These are phyloP conservation scores for Thymelicus sylvestris DNA, from an alignment of 2,888 invertebrate genomes.

Conservation along the genomic window DNA sequence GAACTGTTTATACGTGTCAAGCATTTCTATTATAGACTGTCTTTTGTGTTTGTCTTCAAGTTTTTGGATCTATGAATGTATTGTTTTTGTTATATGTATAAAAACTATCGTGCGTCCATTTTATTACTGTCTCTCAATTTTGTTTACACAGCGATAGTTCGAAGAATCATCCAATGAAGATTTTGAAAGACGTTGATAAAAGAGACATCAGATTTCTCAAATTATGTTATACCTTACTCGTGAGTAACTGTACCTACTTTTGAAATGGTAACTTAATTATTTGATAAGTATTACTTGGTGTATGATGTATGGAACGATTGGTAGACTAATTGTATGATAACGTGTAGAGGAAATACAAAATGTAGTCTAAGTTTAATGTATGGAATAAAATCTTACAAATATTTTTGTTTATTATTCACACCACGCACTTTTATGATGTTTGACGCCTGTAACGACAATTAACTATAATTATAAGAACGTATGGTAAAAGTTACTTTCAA, in stretches of 20 bases:
- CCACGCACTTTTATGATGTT: background rate
- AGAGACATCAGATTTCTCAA: background rate
- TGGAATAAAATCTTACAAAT: slow-evolving; percentile 9
- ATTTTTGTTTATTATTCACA: background rate
- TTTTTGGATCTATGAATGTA: background rate
- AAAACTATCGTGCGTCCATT: background rate
- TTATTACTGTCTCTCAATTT: background rate
- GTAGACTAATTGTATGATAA: slow-evolving; percentile 3
- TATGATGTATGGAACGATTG: background rate
- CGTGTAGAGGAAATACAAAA: slow-evolving; percentile 12
- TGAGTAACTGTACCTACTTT: background rate
- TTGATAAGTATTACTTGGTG: slow-evolving; percentile 12
- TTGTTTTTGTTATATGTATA: slow-evolving; percentile 1
- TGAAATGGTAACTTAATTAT: slow-evolving; percentile 1
- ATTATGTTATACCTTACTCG: background rate
- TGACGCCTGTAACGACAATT: no score
- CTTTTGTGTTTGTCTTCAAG: background rate
- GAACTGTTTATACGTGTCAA: background rate
- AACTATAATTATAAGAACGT: no score
- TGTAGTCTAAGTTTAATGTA: slow-evolving; percentile 13
- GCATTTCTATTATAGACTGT: slow-evolving; percentile 6
- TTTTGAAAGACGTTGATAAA: background rate
- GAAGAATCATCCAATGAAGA: no score
- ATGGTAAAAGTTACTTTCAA: no score
- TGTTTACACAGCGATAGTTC: no score